Percentiles rank a stretch among this genome's conserved stretches.
phyloP scores from a whole-genome alignment of 2,888 invertebrate genomes.

The Brenthis hecate region DNA sequence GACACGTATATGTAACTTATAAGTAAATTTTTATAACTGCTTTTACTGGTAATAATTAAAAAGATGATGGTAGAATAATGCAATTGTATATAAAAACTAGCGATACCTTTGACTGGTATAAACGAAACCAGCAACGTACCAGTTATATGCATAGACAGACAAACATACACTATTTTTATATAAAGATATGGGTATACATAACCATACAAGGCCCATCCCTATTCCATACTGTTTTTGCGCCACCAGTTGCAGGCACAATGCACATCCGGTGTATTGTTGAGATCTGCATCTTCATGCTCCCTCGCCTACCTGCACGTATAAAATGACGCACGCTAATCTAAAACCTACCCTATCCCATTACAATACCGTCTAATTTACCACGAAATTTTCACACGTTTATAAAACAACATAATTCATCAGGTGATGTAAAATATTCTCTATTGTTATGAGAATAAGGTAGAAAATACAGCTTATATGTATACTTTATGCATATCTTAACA shows the following conservation, averaged over 20 bases:
- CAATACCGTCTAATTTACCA: conserved; percentile 15
- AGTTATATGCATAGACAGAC: no score
- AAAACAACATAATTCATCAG: neutral
- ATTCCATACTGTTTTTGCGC: conserved; percentile 31
- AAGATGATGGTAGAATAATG: no score
- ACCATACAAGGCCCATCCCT: conserved; percentile 8
- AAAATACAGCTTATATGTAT: neutral
- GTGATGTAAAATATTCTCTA: neutral
- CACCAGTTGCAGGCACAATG: conserved; percentile 45
- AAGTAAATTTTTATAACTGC: no score
- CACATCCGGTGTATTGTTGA: conserved; percentile 50
- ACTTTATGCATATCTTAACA: conserved; percentile 23
- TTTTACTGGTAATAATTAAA: no score
- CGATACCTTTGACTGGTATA: no score
- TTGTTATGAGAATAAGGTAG: neutral
- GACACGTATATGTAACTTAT: no score
- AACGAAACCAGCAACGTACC: no score
- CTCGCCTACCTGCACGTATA: conserved; percentile 24
- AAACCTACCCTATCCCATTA: conserved; percentile 19
- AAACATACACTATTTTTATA: no score
- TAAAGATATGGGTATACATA: neutral
- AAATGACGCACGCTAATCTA: neutral
- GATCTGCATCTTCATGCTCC: conserved; percentile 61
- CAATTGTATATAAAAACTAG: no score
- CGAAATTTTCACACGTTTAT: neutral